A percentile compares a stretch with the other conserved stretches of the same genome.
Conservation (phyloP, 2,797 vertebrate species). For the Coendou prehensilis region DNA sequence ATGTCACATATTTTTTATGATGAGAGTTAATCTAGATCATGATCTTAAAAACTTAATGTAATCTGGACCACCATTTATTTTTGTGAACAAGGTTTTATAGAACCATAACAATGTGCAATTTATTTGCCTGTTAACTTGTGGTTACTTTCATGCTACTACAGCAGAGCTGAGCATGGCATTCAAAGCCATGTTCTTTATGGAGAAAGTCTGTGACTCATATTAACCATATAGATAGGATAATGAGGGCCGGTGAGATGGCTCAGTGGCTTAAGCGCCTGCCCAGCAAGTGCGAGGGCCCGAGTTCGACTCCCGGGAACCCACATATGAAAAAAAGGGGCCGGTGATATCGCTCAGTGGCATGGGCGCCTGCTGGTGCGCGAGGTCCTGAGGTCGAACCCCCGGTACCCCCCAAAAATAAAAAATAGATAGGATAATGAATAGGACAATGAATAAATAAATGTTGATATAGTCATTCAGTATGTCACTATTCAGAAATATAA, state of each 20-base stretch:
- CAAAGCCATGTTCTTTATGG: slow-evolving; percentile 22
- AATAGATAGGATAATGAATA: not conserved
- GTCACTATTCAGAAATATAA: not conserved
- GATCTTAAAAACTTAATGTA: slow-evolving; percentile 5
- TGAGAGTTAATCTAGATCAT: slow-evolving; percentile 46
- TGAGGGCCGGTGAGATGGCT: no score
- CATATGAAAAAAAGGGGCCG: no score
- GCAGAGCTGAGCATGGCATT: not conserved
- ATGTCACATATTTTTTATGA: not conserved
- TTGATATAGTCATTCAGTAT: not conserved
- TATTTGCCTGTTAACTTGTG: slow-evolving; percentile 28
- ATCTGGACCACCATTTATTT: slow-evolving; percentile 19
- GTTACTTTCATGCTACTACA: not conserved
- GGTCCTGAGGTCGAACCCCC: no score
- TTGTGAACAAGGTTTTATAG: slow-evolving; percentile 51
- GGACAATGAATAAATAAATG: not conserved
- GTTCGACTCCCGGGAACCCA: no score
- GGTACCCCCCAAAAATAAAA: no score
- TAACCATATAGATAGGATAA: not conserved
- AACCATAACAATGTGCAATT: slow-evolving; percentile 25
- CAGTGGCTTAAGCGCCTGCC: no score
- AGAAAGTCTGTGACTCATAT: not conserved
- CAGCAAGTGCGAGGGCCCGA: no score
- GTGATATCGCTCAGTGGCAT: no score
- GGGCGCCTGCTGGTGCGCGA: no score